phyloP scores from a whole-genome alignment of 2,888 invertebrate species.

The Leptothorax acervorum region DNA sequence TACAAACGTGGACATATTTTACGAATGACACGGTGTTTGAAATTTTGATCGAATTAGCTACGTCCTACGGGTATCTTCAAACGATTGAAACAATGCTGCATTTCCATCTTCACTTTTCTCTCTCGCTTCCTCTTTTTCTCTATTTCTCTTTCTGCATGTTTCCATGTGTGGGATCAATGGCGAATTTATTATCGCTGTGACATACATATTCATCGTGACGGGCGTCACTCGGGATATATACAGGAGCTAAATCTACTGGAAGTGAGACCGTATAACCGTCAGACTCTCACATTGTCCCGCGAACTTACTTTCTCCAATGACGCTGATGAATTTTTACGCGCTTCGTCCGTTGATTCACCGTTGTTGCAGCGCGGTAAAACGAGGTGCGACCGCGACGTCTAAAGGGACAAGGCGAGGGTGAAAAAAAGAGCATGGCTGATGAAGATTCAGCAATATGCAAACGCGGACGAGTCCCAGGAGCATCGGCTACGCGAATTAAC shows the following conservation, averaged over 20 bases:
- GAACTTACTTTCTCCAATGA: conserved; percentile 25
- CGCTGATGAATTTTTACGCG: conserved; percentile 66
- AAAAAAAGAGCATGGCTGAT: conserved; percentile 62
- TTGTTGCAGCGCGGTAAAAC: conserved; percentile 28
- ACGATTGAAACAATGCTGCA: background rate
- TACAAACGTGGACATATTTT: background rate
- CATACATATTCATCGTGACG: conserved; percentile 30
- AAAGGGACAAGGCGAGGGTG: conserved; percentile 26
- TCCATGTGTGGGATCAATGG: background rate
- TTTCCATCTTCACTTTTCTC: background rate
- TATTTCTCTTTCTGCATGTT: background rate
- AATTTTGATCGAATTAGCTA: background rate
- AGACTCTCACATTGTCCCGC: background rate
- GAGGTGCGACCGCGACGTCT: conserved; percentile 29
- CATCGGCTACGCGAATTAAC: conserved; percentile 65
- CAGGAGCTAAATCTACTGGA: conserved; percentile 32
- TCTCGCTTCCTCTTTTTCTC: too few species aligned
- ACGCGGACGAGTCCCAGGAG: conserved; percentile 62
- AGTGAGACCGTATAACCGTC: conserved; percentile 9
- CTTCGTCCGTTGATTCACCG: conserved; percentile 49
- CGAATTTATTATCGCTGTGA: conserved; percentile 14
- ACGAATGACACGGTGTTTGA: background rate
- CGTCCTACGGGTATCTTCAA: background rate
- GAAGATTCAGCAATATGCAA: conserved; percentile 72
- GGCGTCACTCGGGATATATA: conserved; percentile 10